These are phyloP conservation scores for Trisateles emortualis DNA, from an alignment of 2,888 invertebrate species.

Conservation along the genomic window DNA sequence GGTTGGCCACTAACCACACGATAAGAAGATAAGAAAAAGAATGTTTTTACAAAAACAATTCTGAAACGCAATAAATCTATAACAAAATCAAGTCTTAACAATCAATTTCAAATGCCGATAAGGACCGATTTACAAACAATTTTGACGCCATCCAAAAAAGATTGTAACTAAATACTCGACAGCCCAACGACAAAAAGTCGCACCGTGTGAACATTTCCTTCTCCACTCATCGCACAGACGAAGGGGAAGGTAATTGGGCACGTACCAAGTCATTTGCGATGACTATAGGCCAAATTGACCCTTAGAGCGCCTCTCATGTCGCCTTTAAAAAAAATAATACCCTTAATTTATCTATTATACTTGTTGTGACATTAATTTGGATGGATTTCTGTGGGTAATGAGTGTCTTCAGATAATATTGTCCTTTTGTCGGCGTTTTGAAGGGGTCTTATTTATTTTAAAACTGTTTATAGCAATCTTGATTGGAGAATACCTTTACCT, in stretches of 20 bases:
- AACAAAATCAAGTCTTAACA: not conserved
- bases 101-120: not conserved
- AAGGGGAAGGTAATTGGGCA: constrained; percentile 63
- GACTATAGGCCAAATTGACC: constrained; percentile 58
- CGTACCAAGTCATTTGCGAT: constrained; percentile 53
- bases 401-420: constrained; percentile 25
- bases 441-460: not conserved
- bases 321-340: constrained; percentile 31
- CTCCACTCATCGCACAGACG: constrained; percentile 3
- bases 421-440: constrained; percentile 8
- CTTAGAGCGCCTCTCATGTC: constrained; percentile 35
- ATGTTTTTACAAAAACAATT: too few species aligned
- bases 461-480: too few species aligned
- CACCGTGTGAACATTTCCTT: constrained; percentile 8
- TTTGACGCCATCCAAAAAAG: not conserved
- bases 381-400: constrained; percentile 26
- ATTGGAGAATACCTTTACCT: too few species aligned
- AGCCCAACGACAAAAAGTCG: constrained; percentile 20
- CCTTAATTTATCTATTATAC: constrained; percentile 35
- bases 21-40: too few species aligned
- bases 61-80: not conserved
- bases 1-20: too few species aligned
- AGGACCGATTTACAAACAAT: not conserved
- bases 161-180: not conserved
- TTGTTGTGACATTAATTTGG: constrained; percentile 33